Conservation (phyloP, 2,797 vertebrate genomes). For the Oryzias sinensis region DNA sequence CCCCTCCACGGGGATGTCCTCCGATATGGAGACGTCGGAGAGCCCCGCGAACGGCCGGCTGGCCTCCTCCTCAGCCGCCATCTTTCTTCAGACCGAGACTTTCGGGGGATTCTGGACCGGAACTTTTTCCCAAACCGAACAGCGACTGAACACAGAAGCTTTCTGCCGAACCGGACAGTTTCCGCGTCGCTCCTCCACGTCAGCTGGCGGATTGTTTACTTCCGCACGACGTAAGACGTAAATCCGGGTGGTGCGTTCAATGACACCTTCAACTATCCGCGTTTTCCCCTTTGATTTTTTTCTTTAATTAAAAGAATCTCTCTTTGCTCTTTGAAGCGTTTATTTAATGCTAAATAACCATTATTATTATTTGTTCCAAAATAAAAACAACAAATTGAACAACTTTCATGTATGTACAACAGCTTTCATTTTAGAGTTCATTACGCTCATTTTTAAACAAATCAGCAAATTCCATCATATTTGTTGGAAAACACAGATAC, state of each 20-base stretch:
- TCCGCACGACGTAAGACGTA: constrained; percentile 41
- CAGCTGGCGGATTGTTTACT: constrained; percentile 66
- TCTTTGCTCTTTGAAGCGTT: too few relatives aligned
- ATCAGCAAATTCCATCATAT: too few relatives aligned
- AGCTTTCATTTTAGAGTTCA: too few relatives aligned
- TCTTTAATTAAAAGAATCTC: not conserved
- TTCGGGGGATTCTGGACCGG: not conserved
- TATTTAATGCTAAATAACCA: too few relatives aligned
- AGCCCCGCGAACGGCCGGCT: constrained; percentile 86
- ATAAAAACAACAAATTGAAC: too few relatives aligned
- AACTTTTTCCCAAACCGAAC: not conserved
- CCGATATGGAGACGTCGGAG: constrained; percentile 89
- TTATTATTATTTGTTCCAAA: too few relatives aligned
- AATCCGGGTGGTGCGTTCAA: constrained; percentile 46
- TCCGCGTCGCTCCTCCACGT: constrained; percentile 55
- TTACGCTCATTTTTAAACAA: too few relatives aligned
- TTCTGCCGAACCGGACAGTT: rapidly evolving
- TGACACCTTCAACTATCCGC: not conserved
- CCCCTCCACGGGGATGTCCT: constrained; percentile 91
- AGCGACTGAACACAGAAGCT: not conserved
- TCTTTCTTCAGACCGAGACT: constrained; percentile 36
- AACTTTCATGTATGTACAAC: too few relatives aligned
- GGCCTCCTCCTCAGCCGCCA: constrained; percentile 77
- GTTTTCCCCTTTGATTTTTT: not conserved
- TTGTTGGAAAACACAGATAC: too few relatives aligned